Evolutionary conservation across 2,888 invertebrate species (phyloP), one percentile per base, ranked within the genome.

Genomic region (Limnephilus lunatus): DNA sequence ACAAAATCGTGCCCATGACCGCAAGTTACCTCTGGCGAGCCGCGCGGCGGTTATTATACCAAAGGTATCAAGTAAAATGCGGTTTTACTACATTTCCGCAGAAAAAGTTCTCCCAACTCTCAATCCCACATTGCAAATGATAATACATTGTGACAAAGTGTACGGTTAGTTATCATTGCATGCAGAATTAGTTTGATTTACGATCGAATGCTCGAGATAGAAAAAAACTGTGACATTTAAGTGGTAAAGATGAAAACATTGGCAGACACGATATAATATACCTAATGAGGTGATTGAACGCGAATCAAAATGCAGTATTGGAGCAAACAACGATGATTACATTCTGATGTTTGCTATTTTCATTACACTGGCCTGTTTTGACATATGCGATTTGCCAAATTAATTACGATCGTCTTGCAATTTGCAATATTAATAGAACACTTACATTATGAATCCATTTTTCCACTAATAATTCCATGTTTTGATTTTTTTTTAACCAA

Each of bases 1-100:
- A 87, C 81, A 87, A 91, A 91, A 91, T 44, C 91, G 91, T 91
- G 91, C 88, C 88, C 91, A 91, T 91, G 90, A 92, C 92, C 92
- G 48, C 80, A 39, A 90, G 68, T 89, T 80, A 90, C 88, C 91
- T 92, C 39, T 68, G 83, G 53, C 39, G 68, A 31, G 7, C 88
- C n/a, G 88, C 31, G 68, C 39, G 30, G 48, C 86, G 48, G 5
- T 25, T 68, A 7, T 3, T 25, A 68, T 68, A 68, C n/a, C 25
- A 25, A 25, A 68, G 25, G 68, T 68, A n/a, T 25, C 68, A 68
- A n/a, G 68, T 68, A 68, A 68, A 68, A 68, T 68, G 68, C 25
- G 53, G 25, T 1, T 48, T 48, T 48, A 25, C 25, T 68, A 68
- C 53, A 68, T 15, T 2, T 68, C 9, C 68, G 9, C 9, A 9